Conservation (phyloP, 2,113 vertebrate genomes). For the Lates calcarifer region DNA sequence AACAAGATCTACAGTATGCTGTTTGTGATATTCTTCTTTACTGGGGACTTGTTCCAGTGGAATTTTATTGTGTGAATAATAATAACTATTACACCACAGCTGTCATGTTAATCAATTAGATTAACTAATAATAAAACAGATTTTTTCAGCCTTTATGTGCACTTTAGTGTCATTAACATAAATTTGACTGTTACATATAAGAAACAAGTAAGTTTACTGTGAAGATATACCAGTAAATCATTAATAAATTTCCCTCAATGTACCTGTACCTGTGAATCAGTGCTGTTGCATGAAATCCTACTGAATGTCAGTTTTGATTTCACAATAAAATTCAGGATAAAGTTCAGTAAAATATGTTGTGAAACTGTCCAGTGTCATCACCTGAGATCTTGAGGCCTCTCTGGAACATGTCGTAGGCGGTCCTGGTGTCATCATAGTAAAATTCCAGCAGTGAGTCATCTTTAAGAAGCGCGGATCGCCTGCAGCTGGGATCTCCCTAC, state of each 20-base stretch:
- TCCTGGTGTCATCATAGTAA: constrained; percentile 85
- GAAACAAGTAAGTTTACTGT: too few relatives aligned
- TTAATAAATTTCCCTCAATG: too few relatives aligned
- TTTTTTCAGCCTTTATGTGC: too few relatives aligned
- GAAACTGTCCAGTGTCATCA: constrained; percentile 15
- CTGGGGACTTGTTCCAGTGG: not conserved
- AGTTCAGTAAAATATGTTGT: not conserved
- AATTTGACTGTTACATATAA: too few relatives aligned
- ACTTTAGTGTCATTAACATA: too few relatives aligned
- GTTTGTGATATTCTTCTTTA: not conserved
- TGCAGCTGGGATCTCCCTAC: constrained; percentile 82
- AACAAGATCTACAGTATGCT: not conserved
- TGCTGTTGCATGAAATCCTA: not conserved
- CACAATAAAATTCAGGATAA: not conserved
- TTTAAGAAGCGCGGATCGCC: constrained; percentile 82
- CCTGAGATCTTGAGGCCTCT: constrained; percentile 83
- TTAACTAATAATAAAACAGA: too few relatives aligned
- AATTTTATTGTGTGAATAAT: not conserved
- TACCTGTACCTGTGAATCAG: too few relatives aligned
- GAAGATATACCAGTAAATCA: not conserved
- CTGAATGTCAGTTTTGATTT: not conserved
- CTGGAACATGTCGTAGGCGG: constrained; percentile 85
- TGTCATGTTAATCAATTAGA: too few relatives aligned
- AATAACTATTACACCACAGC: not conserved
- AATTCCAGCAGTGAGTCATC: constrained; percentile 84